Evolutionary conservation across 2,888 invertebrate genomes (phyloP).

Genomic region (Microctonus aethiopoides): DNA sequence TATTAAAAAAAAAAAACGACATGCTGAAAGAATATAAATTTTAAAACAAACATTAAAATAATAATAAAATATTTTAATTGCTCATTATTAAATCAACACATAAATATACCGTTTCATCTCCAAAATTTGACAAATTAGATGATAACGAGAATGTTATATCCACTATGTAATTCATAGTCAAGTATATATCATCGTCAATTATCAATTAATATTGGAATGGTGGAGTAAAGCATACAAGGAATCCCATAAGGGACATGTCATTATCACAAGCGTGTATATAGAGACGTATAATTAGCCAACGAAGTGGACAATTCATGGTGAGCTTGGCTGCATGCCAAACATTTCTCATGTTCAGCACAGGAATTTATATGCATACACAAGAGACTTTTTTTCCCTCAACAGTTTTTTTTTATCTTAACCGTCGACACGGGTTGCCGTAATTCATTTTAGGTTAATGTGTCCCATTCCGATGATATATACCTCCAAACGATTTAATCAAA

Average conservation of each 20-base stretch:
- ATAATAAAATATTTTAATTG: too few relatives aligned
- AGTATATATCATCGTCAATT: background rate
- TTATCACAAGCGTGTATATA: background rate
- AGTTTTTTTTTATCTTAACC: background rate
- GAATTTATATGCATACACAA: background rate
- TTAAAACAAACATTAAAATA: too few relatives aligned
- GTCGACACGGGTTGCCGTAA: background rate
- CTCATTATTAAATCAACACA: too few relatives aligned
- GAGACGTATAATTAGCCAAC: conserved; percentile 19
- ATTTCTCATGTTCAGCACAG: background rate
- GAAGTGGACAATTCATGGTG: conserved; percentile 12
- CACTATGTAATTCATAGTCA: conserved; percentile 1
- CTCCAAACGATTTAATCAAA: too few relatives aligned
- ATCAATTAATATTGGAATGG: background rate
- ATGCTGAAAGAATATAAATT: too few relatives aligned
- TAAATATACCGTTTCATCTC: too few relatives aligned
- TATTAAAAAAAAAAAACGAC: too few relatives aligned
- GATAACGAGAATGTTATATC: too few relatives aligned
- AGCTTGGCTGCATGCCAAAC: conserved; percentile 7
- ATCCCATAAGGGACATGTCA: conserved; percentile 10
- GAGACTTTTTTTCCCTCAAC: background rate
- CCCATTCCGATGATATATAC: too few relatives aligned
- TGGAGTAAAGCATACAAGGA: background rate
- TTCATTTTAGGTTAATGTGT: background rate
- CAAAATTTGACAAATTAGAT: too few relatives aligned